Base-by-base conservation (phyloP, 1,140 invertebrate species). In the Bacillus rossius region DNA sequence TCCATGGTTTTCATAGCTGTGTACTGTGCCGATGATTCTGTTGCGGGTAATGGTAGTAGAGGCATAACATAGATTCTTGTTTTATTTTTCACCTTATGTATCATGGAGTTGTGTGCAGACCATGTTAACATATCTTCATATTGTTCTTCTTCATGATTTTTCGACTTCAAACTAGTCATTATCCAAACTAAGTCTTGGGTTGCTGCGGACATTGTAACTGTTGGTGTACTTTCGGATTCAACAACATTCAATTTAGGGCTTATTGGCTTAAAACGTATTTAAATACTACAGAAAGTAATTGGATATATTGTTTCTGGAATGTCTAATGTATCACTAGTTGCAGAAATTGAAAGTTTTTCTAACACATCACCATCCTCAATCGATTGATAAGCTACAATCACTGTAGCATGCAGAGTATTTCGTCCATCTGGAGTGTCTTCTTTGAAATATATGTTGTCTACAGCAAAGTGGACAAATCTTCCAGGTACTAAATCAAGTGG, bases 101-200 rank as follows among this genome's bases (percentile, higher is more conserved):
- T 19, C 51, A 29, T 53, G 16, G 3, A 14, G 41, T 40, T 53
- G 8, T 53, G 23, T 53, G 51, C 51, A 22, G 20, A 53, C 51
- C 51, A 53, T 16, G 51, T 29, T 10, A 53, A 53, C 13, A 53
- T n/a, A 10, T 41, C 23, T 53, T 53, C 17, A 26, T 53, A 41
- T 34, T 23, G 20, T 40, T 3, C 10, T 16, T 34, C 5, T 29
- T 26, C 19, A 16, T 26, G 10, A 53, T 34, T 53, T 14, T 14
- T 29, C 3, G 13, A 7, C 16, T 20, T 8, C 25, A 5, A 10
- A 16, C 51, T 20, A 2, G 25, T 29, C 20, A 53, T 7, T 29
- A 53, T 53, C 51, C 10, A 53, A 29, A 53, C 13, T 3, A 53
- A n/a, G 34, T 53, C 51, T 53, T 53, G 51, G 23, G 34, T 53